Evolutionary conservation across 2,888 invertebrate species (phyloP).

Genomic region (Romanomermis culicivorax): DNA sequence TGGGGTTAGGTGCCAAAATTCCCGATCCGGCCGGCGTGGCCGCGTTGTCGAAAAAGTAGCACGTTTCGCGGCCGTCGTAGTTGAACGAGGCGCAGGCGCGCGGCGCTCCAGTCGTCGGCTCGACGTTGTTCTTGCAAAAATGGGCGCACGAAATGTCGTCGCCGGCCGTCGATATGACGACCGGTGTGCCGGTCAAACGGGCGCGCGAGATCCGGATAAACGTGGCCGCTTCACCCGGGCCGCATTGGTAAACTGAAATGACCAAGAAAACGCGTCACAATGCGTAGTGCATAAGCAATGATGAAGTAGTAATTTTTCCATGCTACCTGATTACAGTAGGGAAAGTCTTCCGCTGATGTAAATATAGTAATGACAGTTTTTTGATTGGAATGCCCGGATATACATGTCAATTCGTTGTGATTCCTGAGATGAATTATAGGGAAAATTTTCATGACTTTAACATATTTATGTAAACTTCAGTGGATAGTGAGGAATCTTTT

Average conservation of each 20-base stretch:
- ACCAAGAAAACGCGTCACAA: too few species aligned
- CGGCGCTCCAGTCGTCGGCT: conserved; percentile 27
- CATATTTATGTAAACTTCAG: too few species aligned
- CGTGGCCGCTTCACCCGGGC: conserved; percentile 22
- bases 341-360: too few species aligned
- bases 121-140: conserved; percentile 27
- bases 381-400: too few species aligned
- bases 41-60: conserved; percentile 29
- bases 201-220: conserved; percentile 26
- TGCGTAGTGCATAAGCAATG: too few species aligned
- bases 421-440: too few species aligned
- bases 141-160: conserved; percentile 28
- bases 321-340: too few species aligned
- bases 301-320: too few species aligned
- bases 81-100: conserved; percentile 27
- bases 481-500: too few species aligned
- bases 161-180: conserved; percentile 27
- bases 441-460: too few species aligned
- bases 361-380: too few species aligned
- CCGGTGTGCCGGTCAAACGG: conserved; percentile 26
- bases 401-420: too few species aligned
- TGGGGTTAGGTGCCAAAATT: conserved; percentile 26
- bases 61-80: conserved; percentile 29
- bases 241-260: conserved; percentile 19
- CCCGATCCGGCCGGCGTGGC: conserved; percentile 25